These are phyloP conservation scores for Platyscapa corneri DNA, from an alignment of 1,140 invertebrate genomes.

Conservation along the genomic window DNA sequence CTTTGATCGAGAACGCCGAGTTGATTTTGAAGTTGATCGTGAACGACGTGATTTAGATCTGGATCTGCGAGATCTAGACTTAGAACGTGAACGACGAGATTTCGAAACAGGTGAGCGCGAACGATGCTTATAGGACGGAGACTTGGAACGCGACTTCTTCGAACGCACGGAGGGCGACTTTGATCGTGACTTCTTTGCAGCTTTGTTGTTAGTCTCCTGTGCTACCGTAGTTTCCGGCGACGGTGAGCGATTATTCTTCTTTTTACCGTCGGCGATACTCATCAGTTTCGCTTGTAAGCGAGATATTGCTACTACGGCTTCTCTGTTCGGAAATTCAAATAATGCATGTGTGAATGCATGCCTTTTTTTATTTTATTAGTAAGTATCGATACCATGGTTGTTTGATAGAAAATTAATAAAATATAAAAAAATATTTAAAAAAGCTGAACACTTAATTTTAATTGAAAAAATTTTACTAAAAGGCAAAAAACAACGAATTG, in stretches of 20 bases:
- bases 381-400: background rate
- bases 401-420: background rate
- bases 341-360: slow-evolving; percentile 38
- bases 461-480: background rate
- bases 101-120: slow-evolving; percentile 65
- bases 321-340: slow-evolving; percentile 60
- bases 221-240: slow-evolving; percentile 51
- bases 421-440: background rate
- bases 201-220: slow-evolving; percentile 57
- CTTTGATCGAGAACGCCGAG: slow-evolving; percentile 62
- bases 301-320: slow-evolving; percentile 75
- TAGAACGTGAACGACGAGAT: slow-evolving; percentile 63
- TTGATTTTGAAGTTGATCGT: slow-evolving; percentile 55
- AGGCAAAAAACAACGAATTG: background rate
- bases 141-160: slow-evolving; percentile 68
- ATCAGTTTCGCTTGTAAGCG: slow-evolving; percentile 78
- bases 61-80: slow-evolving; percentile 59
- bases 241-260: slow-evolving; percentile 70
- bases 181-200: slow-evolving; percentile 66
- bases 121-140: slow-evolving; percentile 62
- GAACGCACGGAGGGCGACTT: slow-evolving; percentile 63
- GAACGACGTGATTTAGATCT: slow-evolving; percentile 56
- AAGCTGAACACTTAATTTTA: background rate
- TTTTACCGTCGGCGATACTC: slow-evolving; percentile 76
- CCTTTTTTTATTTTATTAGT: slow-evolving; percentile 20